Evolutionary conservation across 2,113 vertebrate genomes (phyloP), one percentile per base, ranked within the genome.

Genomic region (Limnothrissa miodon): DNA sequence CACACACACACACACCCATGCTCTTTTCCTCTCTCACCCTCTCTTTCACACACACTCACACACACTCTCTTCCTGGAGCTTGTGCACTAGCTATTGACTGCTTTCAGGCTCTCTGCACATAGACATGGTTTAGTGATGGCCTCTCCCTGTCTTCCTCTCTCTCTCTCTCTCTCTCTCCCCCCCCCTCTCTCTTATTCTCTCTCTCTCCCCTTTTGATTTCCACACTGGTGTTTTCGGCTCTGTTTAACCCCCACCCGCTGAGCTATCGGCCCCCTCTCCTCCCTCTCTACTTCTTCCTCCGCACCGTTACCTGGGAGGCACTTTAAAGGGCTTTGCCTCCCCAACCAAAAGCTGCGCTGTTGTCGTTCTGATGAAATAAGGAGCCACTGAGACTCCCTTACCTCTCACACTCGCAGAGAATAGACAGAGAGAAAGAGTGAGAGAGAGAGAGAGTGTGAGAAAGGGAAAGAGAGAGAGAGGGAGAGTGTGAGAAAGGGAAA

Each of bases 1-100:
- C 48, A 53, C 48, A 53, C 8, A 10, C 8, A 53, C 48, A 53
- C 42, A 42, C 42, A 42, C 6, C 42, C 42, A 42, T 42, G 42
- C 82, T 86, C 81, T 83, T 84, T 81, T 80, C 87, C 39, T 86
- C 53, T 91, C 78, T 87, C 66, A 85, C 25, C 19, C 23, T 45
- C 81, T 66, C 59, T 29, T 33, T 66, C 59, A 9, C 2, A 15
- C 46, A 15, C 46, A 15, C 46, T 36, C 66, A 39, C 66, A 39
- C 66, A 74, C 66, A 2, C 66, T 74, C 66, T 39, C 66, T 36
- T 74, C 66, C 66, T 11, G 15, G 33, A 74, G 33, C 66, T 10
- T 36, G 33, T 36, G 33, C 29, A 39, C 66, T 74, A 36, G 9
- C 66, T 74, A 74, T 74, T 74, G 66, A 74, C 66, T 74, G 66